phyloP scores from a whole-genome alignment of 2,888 invertebrate genomes.

The Autographa pulchrina region DNA sequence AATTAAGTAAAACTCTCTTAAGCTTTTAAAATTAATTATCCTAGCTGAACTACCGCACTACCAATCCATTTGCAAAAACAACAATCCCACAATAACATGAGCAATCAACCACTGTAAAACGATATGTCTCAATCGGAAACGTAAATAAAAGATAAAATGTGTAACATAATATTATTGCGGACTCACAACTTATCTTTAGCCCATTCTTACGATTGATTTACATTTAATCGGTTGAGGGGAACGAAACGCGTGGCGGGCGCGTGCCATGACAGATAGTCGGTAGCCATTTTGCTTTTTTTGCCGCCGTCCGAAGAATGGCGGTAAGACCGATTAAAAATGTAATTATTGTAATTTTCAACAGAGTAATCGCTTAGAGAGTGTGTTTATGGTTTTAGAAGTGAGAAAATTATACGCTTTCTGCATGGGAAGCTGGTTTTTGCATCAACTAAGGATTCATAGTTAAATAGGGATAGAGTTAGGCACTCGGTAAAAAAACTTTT shows the following conservation, averaged over 20 bases:
- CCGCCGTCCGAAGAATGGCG: constrained; percentile 49
- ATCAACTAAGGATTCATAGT: neutral
- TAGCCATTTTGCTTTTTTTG: constrained; percentile 70
- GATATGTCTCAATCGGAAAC: constrained; percentile 85
- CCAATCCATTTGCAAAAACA: constrained; percentile 73
- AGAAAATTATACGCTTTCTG: constrained; percentile 62
- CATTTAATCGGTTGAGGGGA: constrained; percentile 76
- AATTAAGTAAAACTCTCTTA: neutral
- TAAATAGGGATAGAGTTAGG: neutral
- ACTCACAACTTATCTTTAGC: constrained; percentile 77
- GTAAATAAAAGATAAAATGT: constrained; percentile 85
- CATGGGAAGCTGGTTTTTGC: constrained; percentile 6
- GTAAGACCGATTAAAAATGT: constrained; percentile 66
- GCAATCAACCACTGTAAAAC: constrained; percentile 74
- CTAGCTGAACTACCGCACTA: constrained; percentile 15
- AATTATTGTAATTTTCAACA: constrained; percentile 76
- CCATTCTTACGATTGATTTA: constrained; percentile 77
- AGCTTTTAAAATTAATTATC: constrained; percentile 8
- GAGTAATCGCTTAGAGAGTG: constrained; percentile 58
- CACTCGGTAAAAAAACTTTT: no score
- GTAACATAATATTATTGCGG: constrained; percentile 84
- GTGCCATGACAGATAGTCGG: constrained; percentile 77
- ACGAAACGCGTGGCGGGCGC: constrained; percentile 78
- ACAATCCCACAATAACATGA: constrained; percentile 63
- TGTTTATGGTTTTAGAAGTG: constrained; percentile 54